Evolutionary conservation across 2,113 vertebrate genomes (phyloP).

Genomic region (Platysternon megacephalum): DNA sequence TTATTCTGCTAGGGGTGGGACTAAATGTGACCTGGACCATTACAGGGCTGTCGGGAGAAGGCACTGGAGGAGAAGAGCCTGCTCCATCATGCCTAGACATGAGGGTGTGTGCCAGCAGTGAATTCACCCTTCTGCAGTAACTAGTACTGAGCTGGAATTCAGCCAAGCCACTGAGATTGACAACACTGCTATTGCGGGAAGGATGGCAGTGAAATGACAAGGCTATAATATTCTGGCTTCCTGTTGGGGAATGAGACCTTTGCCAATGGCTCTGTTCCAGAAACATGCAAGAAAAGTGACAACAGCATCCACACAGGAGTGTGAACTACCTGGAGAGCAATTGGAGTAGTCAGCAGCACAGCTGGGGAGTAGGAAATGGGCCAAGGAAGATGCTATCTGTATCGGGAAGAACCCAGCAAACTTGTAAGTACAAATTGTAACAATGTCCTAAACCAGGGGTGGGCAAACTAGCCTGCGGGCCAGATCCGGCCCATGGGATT

Average conservation of each 20-base stretch:
- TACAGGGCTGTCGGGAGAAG: neutral
- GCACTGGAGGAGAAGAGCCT: neutral
- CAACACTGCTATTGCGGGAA: neutral
- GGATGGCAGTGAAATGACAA: neutral
- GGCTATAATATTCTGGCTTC: neutral
- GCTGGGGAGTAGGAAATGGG: neutral
- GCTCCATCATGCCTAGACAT: too few species aligned
- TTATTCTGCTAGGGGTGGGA: neutral
- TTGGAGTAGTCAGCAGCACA: neutral
- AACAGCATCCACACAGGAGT: neutral
- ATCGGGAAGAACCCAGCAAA: neutral
- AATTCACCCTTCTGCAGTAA: too few species aligned
- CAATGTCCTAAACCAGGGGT: neutral
- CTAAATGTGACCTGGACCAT: neutral
- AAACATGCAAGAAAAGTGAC: neutral
- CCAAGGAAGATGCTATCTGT: neutral
- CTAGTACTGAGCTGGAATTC: neutral
- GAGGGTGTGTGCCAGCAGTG: too few species aligned
- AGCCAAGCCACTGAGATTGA: neutral
- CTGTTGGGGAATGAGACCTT: neutral
- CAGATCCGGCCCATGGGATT: too few species aligned
- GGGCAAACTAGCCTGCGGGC: too few species aligned
- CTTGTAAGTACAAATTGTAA: neutral
- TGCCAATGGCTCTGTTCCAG: neutral
- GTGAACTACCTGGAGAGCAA: neutral